phyloP scores from a whole-genome alignment of 2,888 invertebrate species.

The Ennomos erosarius region DNA sequence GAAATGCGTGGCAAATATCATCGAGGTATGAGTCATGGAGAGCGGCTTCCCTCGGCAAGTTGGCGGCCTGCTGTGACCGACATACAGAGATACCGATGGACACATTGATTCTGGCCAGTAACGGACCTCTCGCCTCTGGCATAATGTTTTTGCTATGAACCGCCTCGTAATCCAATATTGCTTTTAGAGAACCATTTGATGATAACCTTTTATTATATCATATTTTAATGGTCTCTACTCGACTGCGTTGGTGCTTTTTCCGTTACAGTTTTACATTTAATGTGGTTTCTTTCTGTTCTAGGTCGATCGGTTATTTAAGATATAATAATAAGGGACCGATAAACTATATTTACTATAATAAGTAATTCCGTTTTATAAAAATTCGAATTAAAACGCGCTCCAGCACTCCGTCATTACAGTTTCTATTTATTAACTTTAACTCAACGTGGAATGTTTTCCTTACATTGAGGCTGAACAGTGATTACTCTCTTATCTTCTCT shows the following conservation, averaged over 20 bases:
- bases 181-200: slow-evolving; percentile 14
- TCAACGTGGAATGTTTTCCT: slow-evolving; percentile 10
- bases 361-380: background rate
- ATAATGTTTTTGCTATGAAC: slow-evolving; percentile 11
- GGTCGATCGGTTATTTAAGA: too few relatives aligned
- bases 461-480: slow-evolving; percentile 19
- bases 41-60: slow-evolving; percentile 66
- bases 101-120: slow-evolving; percentile 36
- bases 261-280: too few relatives aligned
- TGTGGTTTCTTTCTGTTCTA: too few relatives aligned
- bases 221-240: background rate
- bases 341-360: too few relatives aligned
- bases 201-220: slow-evolving; percentile 22
- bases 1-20: slow-evolving; percentile 49
- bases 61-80: slow-evolving; percentile 38
- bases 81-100: slow-evolving; percentile 30
- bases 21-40: slow-evolving; percentile 59
- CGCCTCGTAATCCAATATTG: slow-evolving; percentile 11
- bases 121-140: slow-evolving; percentile 25
- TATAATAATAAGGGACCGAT: too few relatives aligned
- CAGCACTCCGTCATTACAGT: slow-evolving; percentile 4
- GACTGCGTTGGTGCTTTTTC: too few relatives aligned
- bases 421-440: background rate
- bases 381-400: slow-evolving; percentile 6
- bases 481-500: slow-evolving; percentile 22